Evolutionary conservation across 1,140 invertebrate genomes (phyloP).

Genomic region (Drosophila miranda): DNA sequence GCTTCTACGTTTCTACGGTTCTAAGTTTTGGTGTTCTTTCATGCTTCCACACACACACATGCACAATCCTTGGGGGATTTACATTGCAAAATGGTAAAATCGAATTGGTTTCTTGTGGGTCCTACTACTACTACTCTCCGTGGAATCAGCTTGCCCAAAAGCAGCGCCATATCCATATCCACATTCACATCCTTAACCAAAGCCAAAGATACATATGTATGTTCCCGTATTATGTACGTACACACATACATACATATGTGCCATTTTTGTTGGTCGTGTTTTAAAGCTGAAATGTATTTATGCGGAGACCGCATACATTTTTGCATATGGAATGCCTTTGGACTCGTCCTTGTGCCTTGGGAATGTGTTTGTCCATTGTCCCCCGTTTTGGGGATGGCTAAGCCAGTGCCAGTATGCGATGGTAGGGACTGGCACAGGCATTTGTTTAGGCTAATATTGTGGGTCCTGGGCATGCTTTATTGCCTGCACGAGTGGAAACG

Average conservation of each 20-base stretch:
- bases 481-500: constrained; percentile 20
- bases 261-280: constrained; percentile 42
- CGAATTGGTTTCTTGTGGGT: constrained; percentile 53
- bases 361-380: constrained; percentile 12
- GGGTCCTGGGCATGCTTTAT: constrained; percentile 45
- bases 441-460: constrained; percentile 53
- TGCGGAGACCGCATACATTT: constrained; percentile 48
- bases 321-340: constrained; percentile 47
- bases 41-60: constrained; percentile 10
- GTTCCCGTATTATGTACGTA: no score
- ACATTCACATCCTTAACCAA: no score
- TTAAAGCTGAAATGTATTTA: constrained; percentile 55
- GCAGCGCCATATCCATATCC: no score
- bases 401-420: constrained; percentile 9
- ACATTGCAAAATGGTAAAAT: constrained; percentile 48
- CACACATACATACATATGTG: no score
- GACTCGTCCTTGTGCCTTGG: constrained; percentile 26
- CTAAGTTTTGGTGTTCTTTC: not conserved
- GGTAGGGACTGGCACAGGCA: constrained; percentile 19
- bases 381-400: not conserved
- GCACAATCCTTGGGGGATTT: constrained; percentile 36
- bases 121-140: no score
- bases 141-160: constrained; percentile 31
- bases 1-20: constrained; percentile 10
- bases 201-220: no score